Base-by-base conservation (phyloP, 2,888 invertebrate genomes). In the Tortrix viridana region DNA sequence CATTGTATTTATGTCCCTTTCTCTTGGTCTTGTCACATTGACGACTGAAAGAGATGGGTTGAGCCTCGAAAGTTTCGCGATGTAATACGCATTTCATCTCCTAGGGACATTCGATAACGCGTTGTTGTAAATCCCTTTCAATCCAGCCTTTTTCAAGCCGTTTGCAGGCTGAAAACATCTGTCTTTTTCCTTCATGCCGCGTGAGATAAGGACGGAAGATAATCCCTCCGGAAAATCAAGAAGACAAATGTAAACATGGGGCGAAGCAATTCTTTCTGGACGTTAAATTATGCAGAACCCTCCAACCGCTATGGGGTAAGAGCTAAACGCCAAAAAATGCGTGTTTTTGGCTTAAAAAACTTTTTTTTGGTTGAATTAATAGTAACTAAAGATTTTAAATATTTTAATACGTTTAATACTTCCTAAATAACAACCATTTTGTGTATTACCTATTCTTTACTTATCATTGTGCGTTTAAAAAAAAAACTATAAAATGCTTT, bases 231-330 rank as follows among this genome's bases (percentile, higher is more conserved):
- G 80, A 83, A 86, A 84, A 85, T 85, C 85, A 84, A 84, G 85
- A 85, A 75, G 73, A 65, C 56, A 73, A 75, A 74, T 76, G 77
- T 80, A 84, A 84, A 84, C 79, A 80, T 75, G 79, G 81, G 76
- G 71, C 56, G 22, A 70, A 74, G 73, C 67, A 76, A 81, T 82
- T 80, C 82, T 83, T 86, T 82, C 74, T 75, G 74, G 69, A 70
- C 74, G 75, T 76, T 87, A 87, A 85, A 86, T 86, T 86, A 88
- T 89, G 82, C 85, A 82, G 73, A 71, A 75, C 71, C 75, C 73
- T 59, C 75, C 75, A 67, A 76, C 81, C 82, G 81, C 80, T 78
- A 82, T 23, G 41, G 14, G 26, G 3, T 60, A 38, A n/a, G 16
- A 54, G 47, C 37, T 18, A 9, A 23, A 38, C 2, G 14, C 16